Evolutionary conservation across 2,797 vertebrate genomes (phyloP).

Genomic region (Phaenicophaeus curvirostris): DNA sequence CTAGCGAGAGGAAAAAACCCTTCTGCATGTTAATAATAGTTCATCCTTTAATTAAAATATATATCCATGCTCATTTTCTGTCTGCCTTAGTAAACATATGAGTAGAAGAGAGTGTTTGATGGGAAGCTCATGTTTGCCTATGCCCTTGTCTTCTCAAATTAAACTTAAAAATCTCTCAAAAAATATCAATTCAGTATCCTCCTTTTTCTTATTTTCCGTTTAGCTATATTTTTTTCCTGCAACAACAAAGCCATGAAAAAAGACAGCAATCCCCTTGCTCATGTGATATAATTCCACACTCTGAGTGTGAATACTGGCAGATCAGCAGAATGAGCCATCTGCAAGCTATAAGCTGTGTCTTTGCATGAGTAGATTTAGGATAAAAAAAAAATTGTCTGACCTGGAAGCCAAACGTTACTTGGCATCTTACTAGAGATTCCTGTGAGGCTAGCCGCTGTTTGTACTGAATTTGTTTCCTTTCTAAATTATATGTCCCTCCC

Average conservation of each 20-base stretch:
- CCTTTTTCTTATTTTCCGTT: conserved; percentile 28
- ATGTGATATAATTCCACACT: conserved; percentile 62
- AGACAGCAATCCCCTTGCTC: conserved; percentile 60
- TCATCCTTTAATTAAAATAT: not conserved
- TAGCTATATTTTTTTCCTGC: conserved; percentile 48
- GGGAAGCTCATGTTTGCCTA: not conserved
- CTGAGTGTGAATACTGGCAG: conserved; percentile 69
- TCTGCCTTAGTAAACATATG: not conserved
- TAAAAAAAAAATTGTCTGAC: conserved; percentile 64
- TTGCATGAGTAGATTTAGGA: conserved; percentile 74
- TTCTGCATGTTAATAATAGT: not conserved
- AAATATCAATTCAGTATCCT: not conserved
- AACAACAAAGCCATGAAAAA: conserved; percentile 70
- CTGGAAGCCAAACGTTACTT: conserved; percentile 68
- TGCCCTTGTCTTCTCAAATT: not conserved
- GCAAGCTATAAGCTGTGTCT: conserved; percentile 70
- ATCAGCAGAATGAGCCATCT: conserved; percentile 76
- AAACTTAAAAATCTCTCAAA: not conserved
- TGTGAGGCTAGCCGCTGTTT: conserved; percentile 26
- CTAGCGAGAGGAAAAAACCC: not conserved
- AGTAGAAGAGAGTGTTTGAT: not conserved
- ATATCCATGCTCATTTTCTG: not conserved
- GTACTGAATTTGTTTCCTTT: conserved; percentile 58
- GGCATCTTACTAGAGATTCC: conserved; percentile 63
- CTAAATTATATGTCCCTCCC: conserved; percentile 16